Percentiles rank a stretch among this genome's conserved stretches.
Conservation (phyloP, 2,113 vertebrate species). For the Heloderma charlesbogerti region DNA sequence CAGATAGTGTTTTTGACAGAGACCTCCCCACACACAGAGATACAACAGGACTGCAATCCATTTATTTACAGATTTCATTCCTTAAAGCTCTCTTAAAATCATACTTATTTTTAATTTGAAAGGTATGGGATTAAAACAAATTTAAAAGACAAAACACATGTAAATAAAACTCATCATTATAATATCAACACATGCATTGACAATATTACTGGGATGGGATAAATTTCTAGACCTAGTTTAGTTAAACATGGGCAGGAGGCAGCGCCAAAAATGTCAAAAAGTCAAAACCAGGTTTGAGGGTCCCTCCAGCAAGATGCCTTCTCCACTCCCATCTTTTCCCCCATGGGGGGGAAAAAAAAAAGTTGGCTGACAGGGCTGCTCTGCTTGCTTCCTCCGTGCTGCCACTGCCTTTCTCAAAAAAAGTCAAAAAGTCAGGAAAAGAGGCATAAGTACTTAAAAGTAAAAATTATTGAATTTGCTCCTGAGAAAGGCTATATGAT, state of each 20-base stretch:
- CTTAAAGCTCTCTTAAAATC: background rate
- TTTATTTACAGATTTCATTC: background rate
- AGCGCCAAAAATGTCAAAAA: background rate
- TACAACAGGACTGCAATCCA: background rate
- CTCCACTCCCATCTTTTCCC: no score
- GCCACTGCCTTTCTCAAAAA: no score
- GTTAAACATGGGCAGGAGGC: background rate
- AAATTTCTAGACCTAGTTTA: background rate
- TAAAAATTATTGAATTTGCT: background rate
- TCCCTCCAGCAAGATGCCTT: no score
- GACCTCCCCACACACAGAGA: background rate
- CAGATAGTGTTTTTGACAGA: background rate
- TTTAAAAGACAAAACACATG: background rate
- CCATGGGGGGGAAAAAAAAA: no score
- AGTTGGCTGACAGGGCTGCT: no score
- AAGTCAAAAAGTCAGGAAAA: background rate
- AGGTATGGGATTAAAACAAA: slow-evolving; percentile 6
- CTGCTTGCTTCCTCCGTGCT: no score
- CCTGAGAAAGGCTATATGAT: background rate
- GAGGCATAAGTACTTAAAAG: background rate
- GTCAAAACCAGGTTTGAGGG: background rate
- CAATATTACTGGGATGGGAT: background rate
- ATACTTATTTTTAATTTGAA: slow-evolving; percentile 19
- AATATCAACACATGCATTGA: background rate
- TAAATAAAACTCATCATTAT: background rate